Evolutionary conservation across 1,140 invertebrate species (phyloP).

Genomic region (Trichonephila inaurata): DNA sequence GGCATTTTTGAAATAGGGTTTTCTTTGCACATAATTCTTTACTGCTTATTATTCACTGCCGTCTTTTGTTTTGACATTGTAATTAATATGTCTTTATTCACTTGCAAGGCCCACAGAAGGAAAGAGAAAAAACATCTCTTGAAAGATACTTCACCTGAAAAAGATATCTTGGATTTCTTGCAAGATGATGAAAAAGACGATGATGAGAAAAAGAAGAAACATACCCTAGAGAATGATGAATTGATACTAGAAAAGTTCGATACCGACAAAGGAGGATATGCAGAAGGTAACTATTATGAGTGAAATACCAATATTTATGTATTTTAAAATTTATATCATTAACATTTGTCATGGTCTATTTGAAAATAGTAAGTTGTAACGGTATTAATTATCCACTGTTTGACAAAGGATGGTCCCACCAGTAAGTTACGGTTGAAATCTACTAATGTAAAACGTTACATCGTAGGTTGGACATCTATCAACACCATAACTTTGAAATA

Average conservation of each 20-base stretch:
- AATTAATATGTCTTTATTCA: not conserved
- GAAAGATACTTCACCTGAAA: constrained; percentile 74
- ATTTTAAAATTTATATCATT: too few relatives aligned
- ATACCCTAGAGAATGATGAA: constrained; percentile 60
- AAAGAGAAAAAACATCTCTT: constrained; percentile 73
- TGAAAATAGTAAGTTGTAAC: too few relatives aligned
- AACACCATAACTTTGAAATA: too few relatives aligned
- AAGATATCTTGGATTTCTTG: constrained; percentile 72
- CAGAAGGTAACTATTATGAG: constrained; percentile 43
- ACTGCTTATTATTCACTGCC: not conserved
- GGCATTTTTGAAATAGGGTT: too few relatives aligned
- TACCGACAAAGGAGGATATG: constrained; percentile 44
- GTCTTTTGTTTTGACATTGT: not conserved
- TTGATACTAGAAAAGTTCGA: constrained; percentile 46
- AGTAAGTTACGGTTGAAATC: too few relatives aligned
- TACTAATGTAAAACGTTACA: too few relatives aligned
- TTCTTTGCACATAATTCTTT: too few relatives aligned
- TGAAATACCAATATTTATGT: too few relatives aligned
- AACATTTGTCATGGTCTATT: too few relatives aligned
- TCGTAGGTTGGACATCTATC: too few relatives aligned
- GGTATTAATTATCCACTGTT: too few relatives aligned
- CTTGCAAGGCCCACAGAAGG: constrained; percentile 26
- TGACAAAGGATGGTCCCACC: too few relatives aligned
- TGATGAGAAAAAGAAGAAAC: constrained; percentile 75
- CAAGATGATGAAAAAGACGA: constrained; percentile 61